Evolutionary conservation across 1,140 invertebrate genomes (phyloP).

Genomic region (Drosophila pseudoobscura): DNA sequence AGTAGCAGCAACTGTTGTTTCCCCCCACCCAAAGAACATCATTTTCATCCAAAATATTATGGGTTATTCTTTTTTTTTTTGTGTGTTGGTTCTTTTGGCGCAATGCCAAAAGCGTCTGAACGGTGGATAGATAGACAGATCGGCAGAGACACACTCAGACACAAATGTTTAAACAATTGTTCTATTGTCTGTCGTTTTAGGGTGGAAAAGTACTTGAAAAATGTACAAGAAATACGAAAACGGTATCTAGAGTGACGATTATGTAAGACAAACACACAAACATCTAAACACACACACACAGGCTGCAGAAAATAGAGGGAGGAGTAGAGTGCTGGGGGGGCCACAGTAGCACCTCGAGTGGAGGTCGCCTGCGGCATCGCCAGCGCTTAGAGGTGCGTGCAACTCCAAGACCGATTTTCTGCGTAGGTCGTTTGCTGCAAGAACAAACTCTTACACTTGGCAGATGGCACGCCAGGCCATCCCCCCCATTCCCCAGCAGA

Average conservation of each 20-base stretch:
- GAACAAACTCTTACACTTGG: slow-evolving; percentile 24
- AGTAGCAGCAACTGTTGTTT: slow-evolving; percentile 26
- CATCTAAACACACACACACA: slow-evolving; percentile 57
- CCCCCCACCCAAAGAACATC: slow-evolving; percentile 29
- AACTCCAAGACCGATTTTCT: slow-evolving; percentile 17
- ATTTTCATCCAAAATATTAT: slow-evolving; percentile 15
- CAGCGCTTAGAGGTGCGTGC: slow-evolving; percentile 59
- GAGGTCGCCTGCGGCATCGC: slow-evolving; percentile 51
- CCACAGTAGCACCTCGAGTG: slow-evolving; percentile 48
- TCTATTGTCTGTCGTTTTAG: slow-evolving; percentile 74
- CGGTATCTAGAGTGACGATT: slow-evolving; percentile 80
- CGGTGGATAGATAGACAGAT: neutral
- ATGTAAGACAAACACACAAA: slow-evolving; percentile 79
- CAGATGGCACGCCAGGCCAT: slow-evolving; percentile 40
- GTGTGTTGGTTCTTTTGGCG: slow-evolving; percentile 38
- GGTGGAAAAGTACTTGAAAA: slow-evolving; percentile 61
- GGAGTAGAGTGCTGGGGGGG: neutral
- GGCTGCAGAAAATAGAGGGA: neutral
- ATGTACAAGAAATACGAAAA: slow-evolving; percentile 43
- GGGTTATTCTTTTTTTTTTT: slow-evolving; percentile 17
- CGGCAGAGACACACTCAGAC: slow-evolving; percentile 7
- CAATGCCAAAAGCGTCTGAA: slow-evolving; percentile 64
- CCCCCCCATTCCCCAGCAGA: neutral
- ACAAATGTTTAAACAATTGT: slow-evolving; percentile 80
- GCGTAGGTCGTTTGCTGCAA: slow-evolving; percentile 16